Percentiles rank a stretch among this genome's conserved stretches.
These are phyloP conservation scores for Python bivittatus DNA, from an alignment of 2,113 vertebrate species.

Conservation along the genomic window DNA sequence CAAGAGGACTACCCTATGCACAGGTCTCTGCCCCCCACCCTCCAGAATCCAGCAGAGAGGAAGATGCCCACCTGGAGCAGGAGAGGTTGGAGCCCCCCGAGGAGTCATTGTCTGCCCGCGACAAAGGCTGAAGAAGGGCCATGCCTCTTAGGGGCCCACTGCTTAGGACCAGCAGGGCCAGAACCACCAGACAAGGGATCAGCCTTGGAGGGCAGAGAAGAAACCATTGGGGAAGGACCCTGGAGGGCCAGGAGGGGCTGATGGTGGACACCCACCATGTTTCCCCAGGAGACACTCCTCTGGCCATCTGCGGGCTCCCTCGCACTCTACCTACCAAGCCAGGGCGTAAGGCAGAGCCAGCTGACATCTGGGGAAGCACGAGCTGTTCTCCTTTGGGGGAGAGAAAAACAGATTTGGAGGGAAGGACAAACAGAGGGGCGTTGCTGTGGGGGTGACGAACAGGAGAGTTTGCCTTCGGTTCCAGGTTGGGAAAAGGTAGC, in stretches of 20 bases:
- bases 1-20: no score
- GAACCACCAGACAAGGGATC: conserved; percentile 17
- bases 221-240: background rate
- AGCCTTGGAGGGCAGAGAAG: background rate
- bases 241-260: background rate
- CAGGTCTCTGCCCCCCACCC: background rate
- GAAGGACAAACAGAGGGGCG: background rate
- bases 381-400: background rate
- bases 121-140: background rate
- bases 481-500: background rate
- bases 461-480: background rate
- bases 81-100: conserved; percentile 36
- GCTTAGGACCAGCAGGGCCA: conserved; percentile 20
- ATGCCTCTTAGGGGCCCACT: background rate
- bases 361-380: background rate
- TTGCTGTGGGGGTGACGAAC: background rate
- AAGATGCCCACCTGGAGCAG: conserved; percentile 58
- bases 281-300: background rate
- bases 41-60: background rate
- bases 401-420: background rate
- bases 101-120: background rate
- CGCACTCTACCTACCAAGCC: background rate
- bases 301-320: background rate
- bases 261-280: background rate
- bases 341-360: background rate